phyloP scores from a whole-genome alignment of 2,888 invertebrate species.

The Brenthis daphne region DNA sequence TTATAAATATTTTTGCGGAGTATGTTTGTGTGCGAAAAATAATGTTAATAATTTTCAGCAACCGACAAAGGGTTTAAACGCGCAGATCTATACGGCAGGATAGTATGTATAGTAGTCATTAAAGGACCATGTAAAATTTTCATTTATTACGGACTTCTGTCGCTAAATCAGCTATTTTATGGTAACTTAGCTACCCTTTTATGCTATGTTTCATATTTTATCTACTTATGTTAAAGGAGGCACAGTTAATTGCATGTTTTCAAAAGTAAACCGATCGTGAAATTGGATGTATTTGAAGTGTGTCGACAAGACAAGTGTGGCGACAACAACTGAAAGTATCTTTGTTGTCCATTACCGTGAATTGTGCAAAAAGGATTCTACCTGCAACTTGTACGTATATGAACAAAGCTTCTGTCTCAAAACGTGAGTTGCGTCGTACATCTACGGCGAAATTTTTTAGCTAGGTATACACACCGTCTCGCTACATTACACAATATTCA shows the following conservation, averaged over 20 bases:
- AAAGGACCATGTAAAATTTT: conserved; percentile 25
- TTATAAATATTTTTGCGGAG: no score
- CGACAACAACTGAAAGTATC: conserved; percentile 68
- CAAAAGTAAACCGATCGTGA: conserved; percentile 70
- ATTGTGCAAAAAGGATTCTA: conserved; percentile 82
- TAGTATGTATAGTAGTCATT: conserved; percentile 10
- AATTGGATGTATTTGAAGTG: conserved; percentile 72
- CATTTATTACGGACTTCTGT: conserved; percentile 26
- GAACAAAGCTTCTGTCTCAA: conserved; percentile 28
- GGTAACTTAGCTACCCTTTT: conserved; percentile 49
- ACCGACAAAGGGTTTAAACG: no score
- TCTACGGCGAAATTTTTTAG: conserved; percentile 52
- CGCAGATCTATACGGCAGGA: neutral
- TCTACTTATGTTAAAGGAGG: conserved; percentile 62
- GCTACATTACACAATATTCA: conserved; percentile 80
- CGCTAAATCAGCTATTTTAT: conserved; percentile 62
- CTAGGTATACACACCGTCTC: conserved; percentile 63
- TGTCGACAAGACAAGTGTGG: conserved; percentile 68
- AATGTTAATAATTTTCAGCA: no score
- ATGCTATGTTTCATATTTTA: conserved; percentile 54
- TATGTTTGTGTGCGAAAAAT: no score
- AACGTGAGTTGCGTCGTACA: neutral
- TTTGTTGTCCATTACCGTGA: conserved; percentile 59
- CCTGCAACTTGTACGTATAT: conserved; percentile 60
- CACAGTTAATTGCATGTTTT: conserved; percentile 74